Evolutionary conservation across 2,888 invertebrate genomes (phyloP), one percentile per base, ranked within the genome.

Genomic region (Amphipoea oculea): DNA sequence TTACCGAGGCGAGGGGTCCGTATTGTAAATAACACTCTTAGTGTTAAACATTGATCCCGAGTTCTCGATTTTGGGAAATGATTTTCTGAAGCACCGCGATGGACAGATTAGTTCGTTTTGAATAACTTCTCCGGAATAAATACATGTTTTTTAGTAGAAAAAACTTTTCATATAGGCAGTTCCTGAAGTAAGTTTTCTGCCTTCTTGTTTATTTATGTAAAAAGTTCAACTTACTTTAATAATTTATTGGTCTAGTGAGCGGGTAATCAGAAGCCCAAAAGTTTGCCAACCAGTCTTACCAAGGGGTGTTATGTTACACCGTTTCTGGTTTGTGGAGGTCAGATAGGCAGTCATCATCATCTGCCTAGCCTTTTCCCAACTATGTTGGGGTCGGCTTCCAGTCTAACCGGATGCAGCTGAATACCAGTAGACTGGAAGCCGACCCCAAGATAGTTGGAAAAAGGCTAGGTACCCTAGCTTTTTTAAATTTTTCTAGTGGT

Each of bases 1-100:
- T 76, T 66, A 51, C 70, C 9, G 60, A 67, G 36, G 51, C 76
- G 76, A 81, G 65, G 62, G 60, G 62, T 62, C 11, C 20, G 36
- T 23, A 14, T 80, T 81, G 80, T 68, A 76, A 78, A 77, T 23
- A 67, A 79, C 45, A 45, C 12, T 71, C 57, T 71, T 7, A 54
- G 17, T 54, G 14, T 65, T 79, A 54, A 79, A 79, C 54, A 79
- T 48, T 17, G 29, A 48, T 17, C 17, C 63, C 9, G 4, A 54
- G 45, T 12, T 20, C 3, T 14, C 11, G 12, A 9, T 57, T 57
- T 57, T 23, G 45, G 9, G 7, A 23, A 57, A 45, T n/a, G 0
- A 36, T 40, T 60, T 11, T 23, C 7, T 36, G n/a, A 36, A 45
- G 12, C 45, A 48, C 7, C 17, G 4, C 4, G 4, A 29, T 69